These are phyloP conservation scores for Papilio elwesi DNA, from an alignment of 2,888 invertebrate species.

Conservation along the genomic window DNA sequence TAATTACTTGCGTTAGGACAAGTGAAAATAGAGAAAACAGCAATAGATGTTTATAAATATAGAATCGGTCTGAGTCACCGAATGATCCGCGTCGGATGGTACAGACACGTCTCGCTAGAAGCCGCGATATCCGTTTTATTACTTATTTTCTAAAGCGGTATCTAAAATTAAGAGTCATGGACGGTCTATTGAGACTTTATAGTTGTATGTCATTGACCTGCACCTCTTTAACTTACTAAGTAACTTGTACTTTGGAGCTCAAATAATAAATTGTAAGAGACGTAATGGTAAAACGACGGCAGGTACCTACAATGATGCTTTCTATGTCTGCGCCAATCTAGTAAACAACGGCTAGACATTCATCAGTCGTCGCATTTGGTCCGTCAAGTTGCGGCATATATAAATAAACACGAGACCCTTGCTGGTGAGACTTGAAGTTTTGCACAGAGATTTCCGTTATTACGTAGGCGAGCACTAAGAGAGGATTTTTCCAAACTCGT, in stretches of 20 bases:
- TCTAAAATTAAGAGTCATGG: conserved; percentile 34
- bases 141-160: conserved; percentile 29
- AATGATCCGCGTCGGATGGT: conserved; percentile 48
- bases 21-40: conserved; percentile 42
- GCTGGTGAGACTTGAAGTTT: not conserved
- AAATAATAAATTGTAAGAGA: not conserved
- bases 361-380: not conserved
- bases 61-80: conserved; percentile 52
- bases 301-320: not conserved
- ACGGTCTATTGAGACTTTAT: conserved; percentile 8
- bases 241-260: not conserved
- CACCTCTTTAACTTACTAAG: not conserved
- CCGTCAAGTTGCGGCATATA: not conserved
- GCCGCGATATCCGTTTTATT: conserved; percentile 34
- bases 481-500: no score
- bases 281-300: not conserved
- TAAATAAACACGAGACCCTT: not conserved
- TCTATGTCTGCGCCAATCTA: not conserved
- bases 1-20: not conserved
- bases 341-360: not conserved
- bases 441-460: no score
- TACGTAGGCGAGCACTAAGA: no score
- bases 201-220: conserved; percentile 25
- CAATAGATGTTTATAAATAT: conserved; percentile 50
- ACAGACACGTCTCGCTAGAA: conserved; percentile 35